Evolutionary conservation across 2,888 invertebrate species (phyloP), one percentile per base, ranked within the genome.

Genomic region (Dendrolimus houi): DNA sequence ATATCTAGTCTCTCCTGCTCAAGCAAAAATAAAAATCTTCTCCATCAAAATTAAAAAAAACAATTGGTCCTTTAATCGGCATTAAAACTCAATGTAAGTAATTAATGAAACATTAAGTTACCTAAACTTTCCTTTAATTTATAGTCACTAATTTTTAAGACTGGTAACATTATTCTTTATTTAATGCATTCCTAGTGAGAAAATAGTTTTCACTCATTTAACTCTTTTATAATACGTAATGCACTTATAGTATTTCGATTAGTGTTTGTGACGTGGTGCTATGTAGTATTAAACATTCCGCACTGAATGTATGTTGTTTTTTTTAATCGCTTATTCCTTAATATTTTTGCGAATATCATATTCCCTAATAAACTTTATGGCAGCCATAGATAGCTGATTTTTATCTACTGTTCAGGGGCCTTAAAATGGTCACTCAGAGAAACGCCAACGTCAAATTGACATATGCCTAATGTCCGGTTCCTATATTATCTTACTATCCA

Each of bases 281-380:
- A 57, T 62, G 61, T 64, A 59, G 54, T 63, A 81, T 79, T 83
- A 84, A 81, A 83, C 66, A 71, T 76, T 80, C 66, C 74, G 74
- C 78, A 83, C 76, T 70, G 65, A 73, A 55, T 69, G 66, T 67
- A 56, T 62, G 62, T 69, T 65, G 57, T 67, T 69, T 66, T 64
- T 59, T 62, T 64, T 60, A 55, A 53, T 58, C 57, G 41, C 42
- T 42, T 8, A 47, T 10, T 29, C 29, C 29, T 29, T 29, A 6
- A 2, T 2, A 2, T 17, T 29, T 29, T 29, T 29, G 29, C 29
- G 29, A 2, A 29, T 29, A 3, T 29, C 29, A 29, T 29, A 29
- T 29, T 29, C 6, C 29, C 6, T 29, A 29, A 29, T 29, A 6
- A 29, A 29, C 6, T 29, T 29, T 29, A 29, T 29, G 29, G 29